phyloP scores from a whole-genome alignment of 2,797 vertebrate genomes.

The Oceanodroma leucorhoa region DNA sequence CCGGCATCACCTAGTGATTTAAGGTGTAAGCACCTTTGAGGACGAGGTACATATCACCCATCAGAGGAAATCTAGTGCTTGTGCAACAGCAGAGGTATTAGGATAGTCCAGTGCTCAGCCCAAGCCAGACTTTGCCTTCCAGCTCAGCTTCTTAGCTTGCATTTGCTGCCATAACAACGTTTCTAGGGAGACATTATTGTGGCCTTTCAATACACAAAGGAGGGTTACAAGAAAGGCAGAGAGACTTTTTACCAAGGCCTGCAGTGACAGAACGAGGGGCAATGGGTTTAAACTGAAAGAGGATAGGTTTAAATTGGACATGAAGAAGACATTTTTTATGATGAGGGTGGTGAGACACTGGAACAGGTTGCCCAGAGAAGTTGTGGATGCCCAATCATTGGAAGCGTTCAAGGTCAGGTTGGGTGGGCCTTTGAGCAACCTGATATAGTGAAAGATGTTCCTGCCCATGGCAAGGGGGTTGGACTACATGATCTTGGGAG shows the following conservation, averaged over 20 bases:
- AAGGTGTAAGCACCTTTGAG: background rate
- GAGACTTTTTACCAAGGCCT: background rate
- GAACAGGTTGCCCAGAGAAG: background rate
- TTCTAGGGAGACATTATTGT: background rate
- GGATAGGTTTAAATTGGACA: background rate
- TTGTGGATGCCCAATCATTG: background rate
- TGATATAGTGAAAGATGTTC: background rate
- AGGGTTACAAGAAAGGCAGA: background rate
- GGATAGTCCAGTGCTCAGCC: background rate
- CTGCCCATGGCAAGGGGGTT: background rate
- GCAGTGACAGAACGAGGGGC: background rate
- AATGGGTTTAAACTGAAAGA: background rate
- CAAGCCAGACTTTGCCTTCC: background rate
- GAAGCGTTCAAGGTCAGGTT: background rate
- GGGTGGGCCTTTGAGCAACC: background rate
- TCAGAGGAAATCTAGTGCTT: background rate
- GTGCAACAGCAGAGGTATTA: background rate
- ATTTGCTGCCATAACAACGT: background rate
- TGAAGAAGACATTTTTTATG: background rate
- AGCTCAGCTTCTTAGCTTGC: background rate
- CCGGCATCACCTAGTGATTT: background rate
- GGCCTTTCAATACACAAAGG: background rate
- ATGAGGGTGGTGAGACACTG: background rate
- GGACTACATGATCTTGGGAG: background rate
- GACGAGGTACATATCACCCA: background rate